phyloP scores from a whole-genome alignment of 2,113 vertebrate species.

The Lycocorax pyrrhopterus region DNA sequence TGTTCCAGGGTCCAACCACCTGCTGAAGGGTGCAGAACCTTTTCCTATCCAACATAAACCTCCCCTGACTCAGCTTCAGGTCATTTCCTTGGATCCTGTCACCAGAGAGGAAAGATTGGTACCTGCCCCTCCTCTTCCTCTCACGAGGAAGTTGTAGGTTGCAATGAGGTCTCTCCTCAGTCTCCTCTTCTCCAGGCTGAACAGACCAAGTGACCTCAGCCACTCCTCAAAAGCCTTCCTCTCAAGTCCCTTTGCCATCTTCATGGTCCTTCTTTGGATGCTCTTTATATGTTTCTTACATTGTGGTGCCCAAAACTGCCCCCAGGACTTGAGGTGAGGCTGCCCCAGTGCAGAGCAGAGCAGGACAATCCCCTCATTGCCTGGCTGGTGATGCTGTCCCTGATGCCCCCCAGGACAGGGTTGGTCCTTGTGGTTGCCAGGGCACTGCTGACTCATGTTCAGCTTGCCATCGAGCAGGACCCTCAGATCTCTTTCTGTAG shows the following conservation, averaged over 20 bases:
- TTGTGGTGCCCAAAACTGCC: neutral
- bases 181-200: neutral
- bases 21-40: neutral
- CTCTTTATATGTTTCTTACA: neutral
- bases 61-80: neutral
- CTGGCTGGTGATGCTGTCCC: fast-evolving
- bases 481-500: neutral
- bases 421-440: neutral
- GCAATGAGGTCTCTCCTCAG: neutral
- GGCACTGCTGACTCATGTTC: neutral
- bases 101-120: neutral
- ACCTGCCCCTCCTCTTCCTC: neutral
- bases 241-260: neutral
- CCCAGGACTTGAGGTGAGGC: neutral
- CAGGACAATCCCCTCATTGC: fast-evolving
- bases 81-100: neutral
- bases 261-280: neutral
- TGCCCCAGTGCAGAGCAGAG: neutral
- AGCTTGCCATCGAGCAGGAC: fast-evolving
- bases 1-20: neutral
- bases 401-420: fast-evolving
- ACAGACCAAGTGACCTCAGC: neutral
- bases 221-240: neutral
- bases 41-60: neutral
- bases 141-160: neutral